Percentiles rank a stretch among this genome's conserved stretches.
Conservation (phyloP, 1,140 invertebrate species). For the Zaprionus ornatus region DNA sequence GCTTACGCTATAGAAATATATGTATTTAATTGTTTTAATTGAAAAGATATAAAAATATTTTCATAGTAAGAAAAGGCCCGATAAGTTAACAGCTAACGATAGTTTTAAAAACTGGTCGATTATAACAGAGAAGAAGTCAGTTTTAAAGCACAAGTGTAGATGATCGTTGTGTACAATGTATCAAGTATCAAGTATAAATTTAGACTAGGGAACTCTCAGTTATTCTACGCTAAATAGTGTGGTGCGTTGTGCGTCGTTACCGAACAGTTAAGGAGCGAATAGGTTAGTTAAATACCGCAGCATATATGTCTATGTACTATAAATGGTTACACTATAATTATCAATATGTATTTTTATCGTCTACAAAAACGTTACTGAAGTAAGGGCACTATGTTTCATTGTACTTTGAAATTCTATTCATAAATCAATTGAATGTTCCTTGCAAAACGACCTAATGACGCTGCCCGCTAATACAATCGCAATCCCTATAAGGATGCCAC, state of each 20-base stretch:
- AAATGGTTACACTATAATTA: background rate
- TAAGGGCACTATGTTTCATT: constrained; percentile 3
- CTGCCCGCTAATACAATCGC: background rate
- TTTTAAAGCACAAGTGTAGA: constrained; percentile 2
- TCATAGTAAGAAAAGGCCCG: background rate
- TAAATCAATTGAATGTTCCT: background rate
- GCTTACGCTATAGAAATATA: background rate
- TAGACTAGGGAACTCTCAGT: background rate
- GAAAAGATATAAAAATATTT: background rate
- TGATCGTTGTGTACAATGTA: background rate
- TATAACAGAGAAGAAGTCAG: background rate
- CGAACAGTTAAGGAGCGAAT: background rate
- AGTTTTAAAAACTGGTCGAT: background rate
- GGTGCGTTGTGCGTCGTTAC: background rate
- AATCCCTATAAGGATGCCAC: background rate
- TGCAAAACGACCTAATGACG: background rate
- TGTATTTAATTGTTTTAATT: background rate
- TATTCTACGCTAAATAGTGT: background rate
- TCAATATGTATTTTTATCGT: background rate
- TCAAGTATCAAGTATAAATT: background rate
- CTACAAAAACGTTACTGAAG: constrained; percentile 2
- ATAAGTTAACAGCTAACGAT: constrained; percentile 1
- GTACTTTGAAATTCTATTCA: constrained; percentile 2
- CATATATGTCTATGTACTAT: background rate
- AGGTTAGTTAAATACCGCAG: background rate